Base-by-base conservation (phyloP, 2,888 invertebrate genomes). In the Lasioglossum figueresi region DNA sequence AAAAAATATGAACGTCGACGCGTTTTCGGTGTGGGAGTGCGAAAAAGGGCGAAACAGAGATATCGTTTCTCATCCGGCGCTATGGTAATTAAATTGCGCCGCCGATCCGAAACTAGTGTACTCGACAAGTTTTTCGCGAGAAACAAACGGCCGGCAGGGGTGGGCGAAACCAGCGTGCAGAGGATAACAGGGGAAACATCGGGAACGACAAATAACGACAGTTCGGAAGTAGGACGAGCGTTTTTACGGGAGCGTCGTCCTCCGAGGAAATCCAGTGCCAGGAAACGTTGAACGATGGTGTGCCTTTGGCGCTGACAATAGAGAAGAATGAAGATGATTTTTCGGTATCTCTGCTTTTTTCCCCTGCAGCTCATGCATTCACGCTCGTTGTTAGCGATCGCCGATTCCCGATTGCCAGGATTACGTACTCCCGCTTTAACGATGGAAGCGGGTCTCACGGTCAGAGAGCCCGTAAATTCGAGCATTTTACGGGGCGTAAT, bases 161-260 rank as follows among this genome's bases (percentile, higher is more conserved):
- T 23, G 14, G 34, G 34, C 37, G 66, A 23, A 68, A 37, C n/a
- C n/a, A 40, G 40, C n/a, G 70, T 2, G 48, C 43, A 48, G 16
- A 48, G 27, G 71, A 56, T 43, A 84, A 75, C 75, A 43, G 16
- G 56, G 45, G 31, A 73, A 48, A 68, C 14, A 59, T 56, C 23
- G 48, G n/a, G 63, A 34, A 81, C 59, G 78, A 66, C 73, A 79
- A 80, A 74, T 43, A 87, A 72, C 59, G 80, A 71, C 34, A 87
- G 75, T 84, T 85, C 72, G 70, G 40, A 83, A 90, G 83, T 87
- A 82, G 90, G 77, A 12, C 84, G 80, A 79, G 34, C 52, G 84
- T 84, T 90, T 89, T 85, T 85, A 78, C 74, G 74, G 48, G 43
- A 80, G 70, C 73, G 80, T 88, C 73, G 80, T 86, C 82, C 80